These are phyloP conservation scores for Choloepus didactylus DNA, from an alignment of 2,797 vertebrate genomes.

Conservation along the genomic window DNA sequence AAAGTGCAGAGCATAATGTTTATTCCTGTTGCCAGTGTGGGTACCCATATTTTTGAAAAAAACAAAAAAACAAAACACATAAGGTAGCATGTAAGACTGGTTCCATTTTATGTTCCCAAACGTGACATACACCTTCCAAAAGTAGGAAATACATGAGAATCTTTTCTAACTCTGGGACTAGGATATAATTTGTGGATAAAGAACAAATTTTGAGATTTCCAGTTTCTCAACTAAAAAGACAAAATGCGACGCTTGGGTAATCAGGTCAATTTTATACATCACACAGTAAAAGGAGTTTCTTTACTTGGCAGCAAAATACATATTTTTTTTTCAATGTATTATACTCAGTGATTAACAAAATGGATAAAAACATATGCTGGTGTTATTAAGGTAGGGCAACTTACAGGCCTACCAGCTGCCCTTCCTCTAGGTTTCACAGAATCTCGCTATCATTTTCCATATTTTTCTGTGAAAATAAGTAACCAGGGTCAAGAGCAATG, in stretches of 20 bases:
- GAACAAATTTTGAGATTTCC: conserved; percentile 4
- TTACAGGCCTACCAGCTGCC: neutral
- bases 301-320: neutral
- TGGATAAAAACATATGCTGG: neutral
- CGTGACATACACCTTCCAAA: neutral
- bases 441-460: neutral
- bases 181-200: conserved; percentile 7
- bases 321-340: neutral
- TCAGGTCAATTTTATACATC: neutral
- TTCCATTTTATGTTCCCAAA: conserved; percentile 5
- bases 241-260: conserved; percentile 7
- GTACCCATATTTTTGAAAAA: conserved; percentile 47
- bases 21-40: conserved; percentile 62
- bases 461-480: neutral
- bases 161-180: neutral
- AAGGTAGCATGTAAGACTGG: neutral
- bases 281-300: neutral
- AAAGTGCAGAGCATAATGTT: conserved; percentile 58
- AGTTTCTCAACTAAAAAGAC: conserved; percentile 43
- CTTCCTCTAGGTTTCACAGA: neutral
- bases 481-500: neutral
- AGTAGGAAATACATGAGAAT: neutral
- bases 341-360: neutral
- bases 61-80: neutral
- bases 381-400: neutral